A percentile compares a stretch with the other conserved stretches of the same genome.
Conservation (phyloP, 2,888 invertebrate genomes). For the Andrena trimmerana region DNA sequence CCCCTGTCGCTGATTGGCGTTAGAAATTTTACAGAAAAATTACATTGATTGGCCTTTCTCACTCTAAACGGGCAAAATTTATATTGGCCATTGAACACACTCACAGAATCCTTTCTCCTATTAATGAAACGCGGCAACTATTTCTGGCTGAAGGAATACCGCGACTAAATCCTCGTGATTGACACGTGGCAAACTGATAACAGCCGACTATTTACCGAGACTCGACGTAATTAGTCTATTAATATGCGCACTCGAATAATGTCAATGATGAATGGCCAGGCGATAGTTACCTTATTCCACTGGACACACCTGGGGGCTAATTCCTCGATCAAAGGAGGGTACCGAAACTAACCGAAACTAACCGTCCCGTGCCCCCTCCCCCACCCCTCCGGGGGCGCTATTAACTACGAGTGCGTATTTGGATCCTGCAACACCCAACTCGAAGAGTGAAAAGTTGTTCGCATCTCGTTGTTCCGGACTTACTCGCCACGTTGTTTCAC, state of each 20-base stretch:
- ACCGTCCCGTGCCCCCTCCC: too few relatives aligned
- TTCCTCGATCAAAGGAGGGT: not conserved
- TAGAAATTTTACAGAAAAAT: too few relatives aligned
- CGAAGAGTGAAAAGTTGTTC: not conserved
- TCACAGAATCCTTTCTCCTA: not conserved
- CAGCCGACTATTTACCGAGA: conserved; percentile 37
- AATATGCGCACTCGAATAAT: conserved; percentile 59
- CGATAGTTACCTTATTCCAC: not conserved
- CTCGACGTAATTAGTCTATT: conserved; percentile 68
- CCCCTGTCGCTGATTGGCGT: too few relatives aligned
- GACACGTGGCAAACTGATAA: not conserved
- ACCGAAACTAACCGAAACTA: too few relatives aligned
- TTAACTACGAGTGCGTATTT: not conserved
- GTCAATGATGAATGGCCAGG: conserved; percentile 30
- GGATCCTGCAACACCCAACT: not conserved
- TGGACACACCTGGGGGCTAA: not conserved
- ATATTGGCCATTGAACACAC: too few relatives aligned
- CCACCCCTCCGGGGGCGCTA: too few relatives aligned
- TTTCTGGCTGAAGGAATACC: not conserved
- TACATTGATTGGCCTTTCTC: too few relatives aligned
- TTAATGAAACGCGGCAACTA: not conserved
- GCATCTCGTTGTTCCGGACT: not conserved
- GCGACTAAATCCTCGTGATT: not conserved
- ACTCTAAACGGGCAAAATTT: too few relatives aligned
- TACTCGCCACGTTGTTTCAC: not conserved